A percentile compares a stretch with the other conserved stretches of the same genome.
Conservation (phyloP, 2,888 invertebrate genomes). For the Crossocerus cetratus region DNA sequence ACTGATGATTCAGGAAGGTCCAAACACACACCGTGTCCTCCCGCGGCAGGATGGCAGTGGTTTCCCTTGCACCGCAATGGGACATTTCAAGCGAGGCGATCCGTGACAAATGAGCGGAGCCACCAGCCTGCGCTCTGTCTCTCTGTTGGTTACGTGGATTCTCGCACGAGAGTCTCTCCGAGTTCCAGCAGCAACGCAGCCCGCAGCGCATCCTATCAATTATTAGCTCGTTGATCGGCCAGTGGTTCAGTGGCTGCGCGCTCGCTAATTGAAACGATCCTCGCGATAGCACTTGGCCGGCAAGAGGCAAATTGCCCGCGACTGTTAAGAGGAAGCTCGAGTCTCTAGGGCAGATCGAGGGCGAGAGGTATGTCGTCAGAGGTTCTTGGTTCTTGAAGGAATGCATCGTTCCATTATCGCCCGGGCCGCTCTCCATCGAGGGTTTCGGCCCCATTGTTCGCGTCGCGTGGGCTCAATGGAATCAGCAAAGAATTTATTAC, state of each 20-base stretch:
- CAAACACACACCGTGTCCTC: constrained; percentile 9
- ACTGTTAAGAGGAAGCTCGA: not conserved
- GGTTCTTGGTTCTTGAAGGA: constrained; percentile 15
- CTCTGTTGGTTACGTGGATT: constrained; percentile 11
- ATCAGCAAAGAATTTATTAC: constrained; percentile 63
- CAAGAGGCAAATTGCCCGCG: not conserved
- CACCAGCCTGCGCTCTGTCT: not conserved
- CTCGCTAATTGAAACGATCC: not conserved
- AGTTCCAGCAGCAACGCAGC: not conserved
- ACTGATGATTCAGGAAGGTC: constrained; percentile 52
- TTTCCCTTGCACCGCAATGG: constrained; percentile 1
- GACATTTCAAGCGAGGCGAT: constrained; percentile 28
- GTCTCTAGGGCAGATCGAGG: constrained; percentile 26
- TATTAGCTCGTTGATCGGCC: not conserved
- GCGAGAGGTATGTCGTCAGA: constrained; percentile 33
- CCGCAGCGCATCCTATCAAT: constrained; percentile 3
- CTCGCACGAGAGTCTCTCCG: not conserved
- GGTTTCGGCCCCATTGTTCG: constrained; percentile 51
- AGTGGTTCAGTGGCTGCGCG: not conserved
- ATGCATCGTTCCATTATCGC: constrained; percentile 33
- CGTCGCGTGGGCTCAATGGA: constrained; percentile 60
- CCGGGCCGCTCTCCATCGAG: constrained; percentile 28
- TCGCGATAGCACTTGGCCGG: not conserved
- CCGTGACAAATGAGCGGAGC: constrained; percentile 34
- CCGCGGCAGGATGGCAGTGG: constrained; percentile 5